Evolutionary conservation across 1,140 invertebrate genomes (phyloP).

Genomic region (Ceratina japonica): DNA sequence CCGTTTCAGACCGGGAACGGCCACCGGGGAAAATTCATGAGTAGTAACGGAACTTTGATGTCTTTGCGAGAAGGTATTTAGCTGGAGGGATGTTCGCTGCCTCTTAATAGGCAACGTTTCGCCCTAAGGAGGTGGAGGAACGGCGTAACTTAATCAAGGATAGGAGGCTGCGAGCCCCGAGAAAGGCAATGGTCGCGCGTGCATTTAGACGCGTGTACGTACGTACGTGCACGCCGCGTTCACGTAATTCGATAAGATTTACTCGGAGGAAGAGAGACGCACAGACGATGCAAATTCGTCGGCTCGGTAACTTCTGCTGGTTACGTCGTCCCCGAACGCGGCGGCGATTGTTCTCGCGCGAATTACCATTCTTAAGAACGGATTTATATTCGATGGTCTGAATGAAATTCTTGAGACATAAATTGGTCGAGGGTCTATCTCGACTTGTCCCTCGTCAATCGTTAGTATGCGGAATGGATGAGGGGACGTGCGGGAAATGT

Average conservation of each 20-base stretch:
- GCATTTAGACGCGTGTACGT: constrained; percentile 19
- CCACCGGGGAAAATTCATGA: constrained; percentile 61
- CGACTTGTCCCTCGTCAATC: too few relatives aligned
- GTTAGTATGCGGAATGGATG: too few relatives aligned
- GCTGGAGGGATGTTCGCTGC: constrained; percentile 66
- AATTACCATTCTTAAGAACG: too few relatives aligned
- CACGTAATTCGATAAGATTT: constrained; percentile 76
- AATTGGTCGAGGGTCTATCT: too few relatives aligned
- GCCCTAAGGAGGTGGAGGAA: constrained; percentile 59
- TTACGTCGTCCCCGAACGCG: background rate
- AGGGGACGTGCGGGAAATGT: too few relatives aligned
- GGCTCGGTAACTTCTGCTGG: constrained; percentile 8
- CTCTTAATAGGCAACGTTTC: constrained; percentile 75
- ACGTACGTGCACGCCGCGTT: constrained; percentile 35
- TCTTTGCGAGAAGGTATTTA: constrained; percentile 63
- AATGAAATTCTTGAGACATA: too few relatives aligned
- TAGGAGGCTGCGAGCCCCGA: constrained; percentile 62
- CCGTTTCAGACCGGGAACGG: constrained; percentile 56
- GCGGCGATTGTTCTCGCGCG: background rate
- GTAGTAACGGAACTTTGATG: constrained; percentile 72
- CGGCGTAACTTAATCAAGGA: constrained; percentile 75
- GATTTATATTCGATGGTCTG: too few relatives aligned
- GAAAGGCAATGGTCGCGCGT: constrained; percentile 63
- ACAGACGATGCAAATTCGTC: constrained; percentile 58
- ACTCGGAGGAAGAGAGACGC: constrained; percentile 58